Percentiles rank a stretch among this genome's conserved stretches.
These are phyloP conservation scores for Crotalus viridis DNA, from an alignment of 2,113 vertebrate species.

Conservation along the genomic window DNA sequence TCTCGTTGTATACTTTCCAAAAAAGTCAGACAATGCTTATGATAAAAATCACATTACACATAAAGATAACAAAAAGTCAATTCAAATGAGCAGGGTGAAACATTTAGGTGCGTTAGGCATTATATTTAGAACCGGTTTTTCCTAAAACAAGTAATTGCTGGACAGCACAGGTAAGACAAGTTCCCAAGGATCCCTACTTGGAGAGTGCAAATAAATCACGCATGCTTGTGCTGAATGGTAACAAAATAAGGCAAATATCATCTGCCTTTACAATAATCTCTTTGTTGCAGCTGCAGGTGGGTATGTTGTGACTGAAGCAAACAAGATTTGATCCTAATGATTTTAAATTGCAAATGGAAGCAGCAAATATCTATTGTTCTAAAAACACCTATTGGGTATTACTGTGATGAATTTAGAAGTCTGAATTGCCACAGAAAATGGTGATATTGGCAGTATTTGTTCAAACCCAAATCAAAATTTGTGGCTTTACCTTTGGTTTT, in stretches of 20 bases:
- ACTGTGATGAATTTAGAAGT: conserved; percentile 55
- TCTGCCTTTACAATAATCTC: conserved; percentile 37
- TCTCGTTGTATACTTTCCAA: conserved; percentile 34
- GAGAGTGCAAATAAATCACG: conserved; percentile 57
- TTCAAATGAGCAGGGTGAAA: conserved; percentile 47
- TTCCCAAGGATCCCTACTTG: conserved; percentile 45
- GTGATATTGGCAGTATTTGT: conserved; percentile 57
- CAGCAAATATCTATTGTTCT: conserved; percentile 45
- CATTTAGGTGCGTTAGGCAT: conserved; percentile 20
- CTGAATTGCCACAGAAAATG: conserved; percentile 46
- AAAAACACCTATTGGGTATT: conserved; percentile 69
- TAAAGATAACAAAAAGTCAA: conserved; percentile 24
- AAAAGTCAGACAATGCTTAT: conserved; percentile 31
- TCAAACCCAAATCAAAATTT: conserved; percentile 17
- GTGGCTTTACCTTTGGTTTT: conserved; percentile 72
- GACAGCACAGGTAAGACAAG: conserved; percentile 57
- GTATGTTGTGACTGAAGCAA: conserved; percentile 3
- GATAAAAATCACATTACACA: conserved; percentile 48
- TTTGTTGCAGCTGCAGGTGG: background rate
- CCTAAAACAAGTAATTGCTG: conserved; percentile 40
- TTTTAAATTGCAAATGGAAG: conserved; percentile 45
- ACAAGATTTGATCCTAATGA: conserved; percentile 49
- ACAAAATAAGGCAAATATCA: conserved; percentile 41
- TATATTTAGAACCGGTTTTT: conserved; percentile 39
- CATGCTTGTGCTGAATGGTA: conserved; percentile 52